phyloP scores from a whole-genome alignment of 2,113 vertebrate species.

The Psettodes erumei region DNA sequence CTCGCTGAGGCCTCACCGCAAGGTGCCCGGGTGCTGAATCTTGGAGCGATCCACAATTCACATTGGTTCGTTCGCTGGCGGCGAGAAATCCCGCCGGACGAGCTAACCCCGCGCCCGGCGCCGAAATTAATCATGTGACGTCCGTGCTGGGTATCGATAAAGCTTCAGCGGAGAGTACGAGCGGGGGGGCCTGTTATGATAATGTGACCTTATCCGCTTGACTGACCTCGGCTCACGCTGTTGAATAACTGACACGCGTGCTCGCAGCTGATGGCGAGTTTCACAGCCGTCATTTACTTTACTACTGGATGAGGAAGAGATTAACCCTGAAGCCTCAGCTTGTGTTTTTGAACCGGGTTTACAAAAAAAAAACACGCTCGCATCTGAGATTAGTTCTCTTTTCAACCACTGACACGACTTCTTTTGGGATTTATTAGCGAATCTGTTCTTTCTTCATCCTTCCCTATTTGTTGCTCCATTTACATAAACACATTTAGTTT shows the following conservation, averaged over 20 bases:
- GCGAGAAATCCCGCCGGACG: no score
- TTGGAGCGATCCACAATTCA: not conserved
- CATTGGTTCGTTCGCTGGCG: no score
- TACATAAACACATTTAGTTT: no score
- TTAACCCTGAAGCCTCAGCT: constrained; percentile 23
- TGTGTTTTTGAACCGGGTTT: constrained; percentile 2
- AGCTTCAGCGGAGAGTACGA: constrained; percentile 33
- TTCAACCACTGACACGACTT: no score
- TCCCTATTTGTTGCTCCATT: no score
- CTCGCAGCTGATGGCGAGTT: constrained; percentile 53
- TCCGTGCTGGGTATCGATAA: constrained; percentile 48
- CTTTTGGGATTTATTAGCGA: no score
- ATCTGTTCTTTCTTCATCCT: no score
- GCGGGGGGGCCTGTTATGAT: constrained; percentile 58
- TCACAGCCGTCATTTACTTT: constrained; percentile 50
- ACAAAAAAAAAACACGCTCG: not conserved
- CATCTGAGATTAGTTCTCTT: no score
- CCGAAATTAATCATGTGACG: no score
- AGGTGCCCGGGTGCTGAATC: not conserved
- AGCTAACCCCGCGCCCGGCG: no score
- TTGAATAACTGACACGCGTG: constrained; percentile 58
- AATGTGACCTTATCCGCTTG: constrained; percentile 73
- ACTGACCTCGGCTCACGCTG: constrained; percentile 47
- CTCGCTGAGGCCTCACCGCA: no score
- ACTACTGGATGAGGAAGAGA: constrained; percentile 6